A percentile compares a stretch with the other conserved stretches of the same genome.
phyloP scores from a whole-genome alignment of 2,113 vertebrate species.

The Tylochromis polylepis region DNA sequence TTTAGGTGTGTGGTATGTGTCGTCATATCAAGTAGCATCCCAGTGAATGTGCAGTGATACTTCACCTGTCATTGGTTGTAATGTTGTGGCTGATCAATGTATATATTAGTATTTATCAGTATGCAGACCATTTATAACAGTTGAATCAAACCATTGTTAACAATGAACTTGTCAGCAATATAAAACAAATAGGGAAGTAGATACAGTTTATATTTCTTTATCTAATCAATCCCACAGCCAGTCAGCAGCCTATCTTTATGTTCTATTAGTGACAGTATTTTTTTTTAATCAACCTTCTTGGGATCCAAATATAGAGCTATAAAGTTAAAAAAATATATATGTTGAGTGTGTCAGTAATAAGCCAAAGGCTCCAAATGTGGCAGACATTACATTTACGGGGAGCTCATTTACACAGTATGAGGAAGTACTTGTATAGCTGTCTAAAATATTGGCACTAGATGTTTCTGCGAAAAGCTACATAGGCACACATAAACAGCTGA shows the following conservation, averaged over 20 bases:
- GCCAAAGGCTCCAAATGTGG: neutral
- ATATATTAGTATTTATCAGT: neutral
- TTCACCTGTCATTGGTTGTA: neutral
- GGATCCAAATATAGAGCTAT: neutral
- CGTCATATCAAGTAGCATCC: neutral
- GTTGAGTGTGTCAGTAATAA: neutral
- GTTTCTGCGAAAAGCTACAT: conserved; percentile 58
- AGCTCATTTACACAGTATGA: neutral
- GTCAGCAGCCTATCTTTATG: fast-evolving
- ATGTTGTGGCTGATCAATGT: neutral
- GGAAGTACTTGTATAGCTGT: conserved; percentile 22
- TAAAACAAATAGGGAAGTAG: neutral
- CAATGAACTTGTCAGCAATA: fast-evolving
- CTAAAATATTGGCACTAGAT: conserved; percentile 33
- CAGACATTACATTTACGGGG: neutral
- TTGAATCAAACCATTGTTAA: neutral
- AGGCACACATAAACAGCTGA: conserved; percentile 60
- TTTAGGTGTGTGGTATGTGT: fast-evolving
- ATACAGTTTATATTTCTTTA: neutral
- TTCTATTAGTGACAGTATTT: neutral
- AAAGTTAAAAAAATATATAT: fast-evolving
- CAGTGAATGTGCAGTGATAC: fast-evolving
- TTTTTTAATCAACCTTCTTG: neutral
- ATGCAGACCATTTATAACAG: fast-evolving
- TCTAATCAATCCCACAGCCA: neutral